Conservation (phyloP, 2,888 invertebrate species). For the Eupithecia pulchellata region DNA sequence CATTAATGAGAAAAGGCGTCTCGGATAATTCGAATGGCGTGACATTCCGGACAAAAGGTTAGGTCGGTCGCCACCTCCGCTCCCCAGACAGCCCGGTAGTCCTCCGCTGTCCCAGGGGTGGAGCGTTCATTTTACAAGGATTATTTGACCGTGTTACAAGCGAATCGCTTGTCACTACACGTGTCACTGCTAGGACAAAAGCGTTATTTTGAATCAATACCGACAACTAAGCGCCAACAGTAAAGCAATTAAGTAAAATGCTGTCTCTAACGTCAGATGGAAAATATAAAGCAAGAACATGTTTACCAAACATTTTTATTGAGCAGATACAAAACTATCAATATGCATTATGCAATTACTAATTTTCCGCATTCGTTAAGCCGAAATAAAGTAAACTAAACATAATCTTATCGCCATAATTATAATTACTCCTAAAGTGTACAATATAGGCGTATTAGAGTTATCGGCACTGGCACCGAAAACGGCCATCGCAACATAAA, state of each 20-base stretch:
- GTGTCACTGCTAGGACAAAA: conserved; percentile 18
- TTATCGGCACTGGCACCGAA: conserved; percentile 71
- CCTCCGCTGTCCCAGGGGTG: conserved; percentile 55
- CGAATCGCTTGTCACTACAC: conserved; percentile 31
- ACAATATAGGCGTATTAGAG: conserved; percentile 68
- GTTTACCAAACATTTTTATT: conserved; percentile 10
- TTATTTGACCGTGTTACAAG: conserved; percentile 66
- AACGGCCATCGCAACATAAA: conserved; percentile 74
- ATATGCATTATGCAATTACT: conserved; percentile 28
- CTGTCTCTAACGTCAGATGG: conserved; percentile 6
- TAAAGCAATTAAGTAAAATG: conserved; percentile 7
- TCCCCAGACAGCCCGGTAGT: conserved; percentile 32
- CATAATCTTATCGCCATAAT: conserved; percentile 63
- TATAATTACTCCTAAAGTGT: conserved; percentile 65
- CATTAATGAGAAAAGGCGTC: conserved; percentile 79
- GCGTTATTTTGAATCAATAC: background rate
- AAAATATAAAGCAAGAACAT: conserved; percentile 12
- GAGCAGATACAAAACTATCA: conserved; percentile 20
- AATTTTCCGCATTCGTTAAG: conserved; percentile 37
- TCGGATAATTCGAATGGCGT: conserved; percentile 73
- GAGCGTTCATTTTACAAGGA: conserved; percentile 57
- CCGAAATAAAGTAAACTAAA: conserved; percentile 56
- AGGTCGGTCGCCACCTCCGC: conserved; percentile 50
- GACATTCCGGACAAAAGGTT: conserved; percentile 71
- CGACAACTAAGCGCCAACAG: background rate